These are phyloP conservation scores for Sepioteuthis lessoniana DNA, from an alignment of 2,888 invertebrate species.

Conservation along the genomic window DNA sequence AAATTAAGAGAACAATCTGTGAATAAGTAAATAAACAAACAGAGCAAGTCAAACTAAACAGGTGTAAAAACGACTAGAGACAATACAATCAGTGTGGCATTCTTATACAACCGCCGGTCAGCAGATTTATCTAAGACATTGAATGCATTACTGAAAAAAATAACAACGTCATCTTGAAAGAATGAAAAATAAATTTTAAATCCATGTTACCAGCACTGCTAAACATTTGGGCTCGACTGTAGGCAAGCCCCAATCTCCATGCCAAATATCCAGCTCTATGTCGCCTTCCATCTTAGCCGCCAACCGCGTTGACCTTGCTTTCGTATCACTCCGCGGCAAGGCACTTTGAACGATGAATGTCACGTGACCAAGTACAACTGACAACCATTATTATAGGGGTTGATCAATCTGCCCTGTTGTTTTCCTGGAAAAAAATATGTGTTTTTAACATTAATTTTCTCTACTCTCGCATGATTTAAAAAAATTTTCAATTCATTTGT, in stretches of 20 bases:
- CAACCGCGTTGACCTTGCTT: background rate
- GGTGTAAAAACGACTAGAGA: background rate
- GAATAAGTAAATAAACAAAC: background rate
- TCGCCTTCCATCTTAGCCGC: slow-evolving; percentile 64
- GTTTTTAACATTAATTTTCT: background rate
- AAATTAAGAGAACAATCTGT: background rate
- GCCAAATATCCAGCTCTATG: slow-evolving; percentile 83
- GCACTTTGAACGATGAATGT: background rate
- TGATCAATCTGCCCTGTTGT: background rate
- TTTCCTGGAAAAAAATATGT: background rate
- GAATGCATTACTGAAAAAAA: background rate
- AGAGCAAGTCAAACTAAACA: background rate
- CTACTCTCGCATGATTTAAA: background rate
- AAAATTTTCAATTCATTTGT: background rate
- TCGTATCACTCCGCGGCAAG: slow-evolving; percentile 15
- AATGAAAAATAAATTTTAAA: background rate
- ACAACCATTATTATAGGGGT: background rate
- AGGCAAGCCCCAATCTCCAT: slow-evolving; percentile 90
- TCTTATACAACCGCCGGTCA: background rate
- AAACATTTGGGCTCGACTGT: slow-evolving; percentile 89
- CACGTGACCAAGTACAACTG: background rate
- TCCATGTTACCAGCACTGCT: slow-evolving; percentile 82
- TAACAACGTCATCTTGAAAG: background rate
- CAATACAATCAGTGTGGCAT: background rate
- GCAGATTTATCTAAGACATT: background rate